These are phyloP conservation scores for Sarcophaga bullata DNA, from an alignment of 1,140 invertebrate genomes.

Conservation along the genomic window DNA sequence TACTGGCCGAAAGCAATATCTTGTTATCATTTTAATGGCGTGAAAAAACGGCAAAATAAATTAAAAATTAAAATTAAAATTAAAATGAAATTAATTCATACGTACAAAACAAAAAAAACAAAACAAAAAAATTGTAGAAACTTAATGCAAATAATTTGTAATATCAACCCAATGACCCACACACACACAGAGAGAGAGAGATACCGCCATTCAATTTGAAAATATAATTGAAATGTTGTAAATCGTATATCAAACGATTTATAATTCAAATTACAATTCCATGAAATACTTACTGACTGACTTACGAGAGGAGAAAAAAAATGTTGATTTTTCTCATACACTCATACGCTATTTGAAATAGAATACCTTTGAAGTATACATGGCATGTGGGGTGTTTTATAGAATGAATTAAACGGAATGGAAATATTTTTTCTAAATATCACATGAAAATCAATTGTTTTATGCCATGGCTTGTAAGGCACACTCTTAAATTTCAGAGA, in stretches of 20 bases:
- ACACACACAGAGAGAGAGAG: slow-evolving; percentile 34
- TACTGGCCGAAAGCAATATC: not conserved
- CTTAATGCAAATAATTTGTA: slow-evolving; percentile 40
- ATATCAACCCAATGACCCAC: slow-evolving; percentile 39
- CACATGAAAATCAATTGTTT: too few species aligned
- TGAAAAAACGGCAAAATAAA: not conserved
- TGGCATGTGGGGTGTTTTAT: too few species aligned
- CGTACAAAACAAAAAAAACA: too few species aligned
- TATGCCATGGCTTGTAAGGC: too few species aligned
- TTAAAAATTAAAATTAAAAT: not conserved
- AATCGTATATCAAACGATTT: not conserved
- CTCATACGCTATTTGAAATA: too few species aligned
- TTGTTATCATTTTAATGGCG: slow-evolving; percentile 34
- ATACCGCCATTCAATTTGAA: not conserved
- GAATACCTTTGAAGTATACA: too few species aligned
- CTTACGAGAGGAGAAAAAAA: not conserved
- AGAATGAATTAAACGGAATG: too few species aligned
- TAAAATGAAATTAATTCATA: too few species aligned
- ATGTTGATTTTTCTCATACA: too few species aligned
- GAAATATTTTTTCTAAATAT: too few species aligned
- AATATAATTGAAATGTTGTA: slow-evolving; percentile 37
- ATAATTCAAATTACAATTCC: slow-evolving; percentile 1
- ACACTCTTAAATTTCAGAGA: too few species aligned
- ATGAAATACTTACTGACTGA: slow-evolving; percentile 15
- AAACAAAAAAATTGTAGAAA: not conserved